A percentile compares a stretch with the other conserved stretches of the same genome.
Conservation (phyloP, 2,888 invertebrate species). For the Drosophila quasianomalipes region DNA sequence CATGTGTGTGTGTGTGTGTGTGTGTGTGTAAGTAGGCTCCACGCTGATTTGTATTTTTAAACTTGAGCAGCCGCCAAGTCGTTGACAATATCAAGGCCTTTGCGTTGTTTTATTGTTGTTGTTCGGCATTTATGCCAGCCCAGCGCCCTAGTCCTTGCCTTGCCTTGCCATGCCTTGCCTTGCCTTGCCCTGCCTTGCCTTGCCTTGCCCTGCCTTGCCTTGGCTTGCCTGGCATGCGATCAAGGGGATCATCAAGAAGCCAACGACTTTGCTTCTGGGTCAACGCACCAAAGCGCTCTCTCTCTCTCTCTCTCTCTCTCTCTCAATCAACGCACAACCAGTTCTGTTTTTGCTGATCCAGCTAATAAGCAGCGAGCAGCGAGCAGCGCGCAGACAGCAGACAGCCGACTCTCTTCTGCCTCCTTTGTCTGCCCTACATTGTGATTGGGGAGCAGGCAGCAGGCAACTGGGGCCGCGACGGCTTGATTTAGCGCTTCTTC, state of each 20-base stretch:
- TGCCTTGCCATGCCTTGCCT: constrained; percentile 4
- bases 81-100: constrained; percentile 79
- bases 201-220: constrained; percentile 6
- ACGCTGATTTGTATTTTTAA: constrained; percentile 59
- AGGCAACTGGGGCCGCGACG: constrained; percentile 17
- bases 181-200: background rate
- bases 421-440: constrained; percentile 54
- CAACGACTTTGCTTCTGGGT: constrained; percentile 75
- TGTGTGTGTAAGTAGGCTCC: constrained; percentile 12
- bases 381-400: constrained; percentile 17
- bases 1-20: background rate
- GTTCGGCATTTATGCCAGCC: constrained; percentile 26
- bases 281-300: constrained; percentile 56
- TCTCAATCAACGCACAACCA: constrained; percentile 37
- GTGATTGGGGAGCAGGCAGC: constrained; percentile 18
- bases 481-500: constrained; percentile 56
- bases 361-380: constrained; percentile 46
- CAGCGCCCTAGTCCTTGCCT: constrained; percentile 40
- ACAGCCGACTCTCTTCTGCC: constrained; percentile 9
- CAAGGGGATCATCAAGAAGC: constrained; percentile 50
- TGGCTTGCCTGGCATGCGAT: constrained; percentile 5
- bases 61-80: constrained; percentile 47
- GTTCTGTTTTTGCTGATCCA: constrained; percentile 55
- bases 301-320: constrained; percentile 6
- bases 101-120: constrained; percentile 30